These are phyloP conservation scores for Dunckerocampus dactyliophorus DNA, from an alignment of 2,113 vertebrate genomes.

Conservation along the genomic window DNA sequence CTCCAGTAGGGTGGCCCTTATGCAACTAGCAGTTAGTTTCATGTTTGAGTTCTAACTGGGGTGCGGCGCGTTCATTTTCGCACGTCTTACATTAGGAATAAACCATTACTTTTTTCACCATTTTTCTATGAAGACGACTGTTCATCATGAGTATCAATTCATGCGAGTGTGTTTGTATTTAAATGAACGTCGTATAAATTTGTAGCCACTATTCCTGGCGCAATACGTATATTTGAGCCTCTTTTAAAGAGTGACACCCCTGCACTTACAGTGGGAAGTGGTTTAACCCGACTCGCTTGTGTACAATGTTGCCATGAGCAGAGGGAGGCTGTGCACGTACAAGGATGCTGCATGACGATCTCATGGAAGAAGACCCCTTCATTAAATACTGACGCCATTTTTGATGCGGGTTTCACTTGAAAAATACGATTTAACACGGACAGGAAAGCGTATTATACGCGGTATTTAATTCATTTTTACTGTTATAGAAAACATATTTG, in stretches of 20 bases:
- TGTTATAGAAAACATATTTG: too few species aligned
- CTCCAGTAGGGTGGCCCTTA: neutral
- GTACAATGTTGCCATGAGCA: conserved; percentile 84
- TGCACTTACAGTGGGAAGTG: conserved; percentile 61
- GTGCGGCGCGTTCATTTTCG: conserved; percentile 90
- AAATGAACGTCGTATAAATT: neutral
- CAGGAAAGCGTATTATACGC: too few species aligned
- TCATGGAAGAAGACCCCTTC: conserved; percentile 38
- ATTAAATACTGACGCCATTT: conserved; percentile 33
- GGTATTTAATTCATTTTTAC: too few species aligned
- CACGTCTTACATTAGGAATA: conserved; percentile 87
- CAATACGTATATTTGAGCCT: neutral
- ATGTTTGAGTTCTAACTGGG: conserved; percentile 71
- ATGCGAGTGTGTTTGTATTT: neutral
- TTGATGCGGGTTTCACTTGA: conserved; percentile 1
- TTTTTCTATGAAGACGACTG: neutral
- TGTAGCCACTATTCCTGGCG: neutral
- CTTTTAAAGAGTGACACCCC: conserved; percentile 18
- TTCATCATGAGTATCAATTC: neutral
- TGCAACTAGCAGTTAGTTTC: conserved; percentile 31
- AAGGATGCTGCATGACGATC: conserved; percentile 67
- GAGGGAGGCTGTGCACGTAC: conserved; percentile 83
- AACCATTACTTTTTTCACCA: conserved; percentile 69
- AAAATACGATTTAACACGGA: too few species aligned
- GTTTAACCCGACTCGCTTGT: conserved; percentile 71